A percentile compares a stretch with the other conserved stretches of the same genome.
phyloP scores from a whole-genome alignment of 2,888 invertebrate genomes.

The Marasmarcha lunaedactyla region DNA sequence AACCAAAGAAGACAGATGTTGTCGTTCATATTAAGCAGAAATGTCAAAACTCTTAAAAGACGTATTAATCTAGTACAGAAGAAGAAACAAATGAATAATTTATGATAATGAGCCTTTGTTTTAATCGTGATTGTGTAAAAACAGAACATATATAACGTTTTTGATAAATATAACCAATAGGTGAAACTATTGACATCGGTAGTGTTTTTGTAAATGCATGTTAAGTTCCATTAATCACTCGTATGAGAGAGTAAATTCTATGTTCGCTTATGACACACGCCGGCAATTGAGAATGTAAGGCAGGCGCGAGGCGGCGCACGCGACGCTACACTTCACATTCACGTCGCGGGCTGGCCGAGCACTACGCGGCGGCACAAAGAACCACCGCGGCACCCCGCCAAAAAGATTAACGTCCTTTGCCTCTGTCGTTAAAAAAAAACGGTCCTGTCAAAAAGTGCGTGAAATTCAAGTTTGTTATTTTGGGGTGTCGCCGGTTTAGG shows the following conservation, averaged over 20 bases:
- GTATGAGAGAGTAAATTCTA: constrained; percentile 1
- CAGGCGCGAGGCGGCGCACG: constrained; percentile 40
- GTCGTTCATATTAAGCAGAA: too few relatives aligned
- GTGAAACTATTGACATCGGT: too few relatives aligned
- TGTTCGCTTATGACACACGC: constrained; percentile 35
- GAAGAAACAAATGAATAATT: too few relatives aligned
- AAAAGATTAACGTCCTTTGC: constrained; percentile 7
- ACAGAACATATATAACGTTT: not conserved
- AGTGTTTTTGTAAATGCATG: too few relatives aligned
- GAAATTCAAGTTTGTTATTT: not conserved
- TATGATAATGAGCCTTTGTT: too few relatives aligned
- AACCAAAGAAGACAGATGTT: constrained; percentile 10
- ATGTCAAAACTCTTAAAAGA: too few relatives aligned
- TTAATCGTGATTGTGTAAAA: too few relatives aligned
- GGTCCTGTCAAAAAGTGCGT: not conserved
- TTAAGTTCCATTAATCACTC: not conserved
- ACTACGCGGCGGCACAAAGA: constrained; percentile 35
- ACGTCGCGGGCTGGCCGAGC: constrained; percentile 47
- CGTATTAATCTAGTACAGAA: too few relatives aligned
- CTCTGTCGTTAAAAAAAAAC: too few relatives aligned
- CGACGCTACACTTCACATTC: constrained; percentile 64
- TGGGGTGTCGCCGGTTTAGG: constrained; percentile 40
- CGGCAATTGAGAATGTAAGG: constrained; percentile 40
- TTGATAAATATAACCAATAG: not conserved
- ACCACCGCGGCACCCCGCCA: constrained; percentile 35